These are phyloP conservation scores for Chloroclysta siterata DNA, from an alignment of 2,888 invertebrate species.

Conservation along the genomic window DNA sequence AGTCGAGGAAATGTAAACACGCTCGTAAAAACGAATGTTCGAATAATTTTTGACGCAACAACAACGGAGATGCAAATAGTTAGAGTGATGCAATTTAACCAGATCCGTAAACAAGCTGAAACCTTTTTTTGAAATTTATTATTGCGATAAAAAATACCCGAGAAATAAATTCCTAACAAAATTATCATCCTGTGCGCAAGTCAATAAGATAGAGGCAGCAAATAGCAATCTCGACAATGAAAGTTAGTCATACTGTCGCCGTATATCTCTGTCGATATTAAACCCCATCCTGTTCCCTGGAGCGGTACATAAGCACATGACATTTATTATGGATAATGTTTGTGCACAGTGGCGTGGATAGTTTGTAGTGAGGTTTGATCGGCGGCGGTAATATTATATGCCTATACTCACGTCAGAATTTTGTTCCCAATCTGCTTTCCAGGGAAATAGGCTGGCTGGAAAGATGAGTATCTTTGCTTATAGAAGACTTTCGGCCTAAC, in stretches of 20 bases:
- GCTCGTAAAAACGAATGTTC: slow-evolving; percentile 51
- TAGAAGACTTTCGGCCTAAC: no score
- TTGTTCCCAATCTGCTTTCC: neutral
- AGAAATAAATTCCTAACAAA: slow-evolving; percentile 11
- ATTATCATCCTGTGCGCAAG: slow-evolving; percentile 32
- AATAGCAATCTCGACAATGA: slow-evolving; percentile 35
- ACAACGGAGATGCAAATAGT: slow-evolving; percentile 32
- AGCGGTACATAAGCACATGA: slow-evolving; percentile 43
- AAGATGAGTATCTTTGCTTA: no score
- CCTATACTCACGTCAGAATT: neutral
- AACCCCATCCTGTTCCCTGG: slow-evolving; percentile 43
- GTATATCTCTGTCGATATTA: slow-evolving; percentile 45
- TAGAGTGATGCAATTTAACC: slow-evolving; percentile 32
- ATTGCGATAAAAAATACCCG: slow-evolving; percentile 13
- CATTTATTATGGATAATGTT: slow-evolving; percentile 50
- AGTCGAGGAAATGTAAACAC: slow-evolving; percentile 53
- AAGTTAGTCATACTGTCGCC: slow-evolving; percentile 42
- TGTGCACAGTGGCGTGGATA: slow-evolving; percentile 53
- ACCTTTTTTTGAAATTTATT: slow-evolving; percentile 18
- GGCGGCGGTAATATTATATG: slow-evolving; percentile 53
- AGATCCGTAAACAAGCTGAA: slow-evolving; percentile 29
- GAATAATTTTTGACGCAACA: slow-evolving; percentile 32
- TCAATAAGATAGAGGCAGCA: slow-evolving; percentile 30
- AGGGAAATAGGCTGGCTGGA: neutral
- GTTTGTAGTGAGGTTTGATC: slow-evolving; percentile 64